phyloP scores from a whole-genome alignment of 2,113 vertebrate species.

The Charina bottae region DNA sequence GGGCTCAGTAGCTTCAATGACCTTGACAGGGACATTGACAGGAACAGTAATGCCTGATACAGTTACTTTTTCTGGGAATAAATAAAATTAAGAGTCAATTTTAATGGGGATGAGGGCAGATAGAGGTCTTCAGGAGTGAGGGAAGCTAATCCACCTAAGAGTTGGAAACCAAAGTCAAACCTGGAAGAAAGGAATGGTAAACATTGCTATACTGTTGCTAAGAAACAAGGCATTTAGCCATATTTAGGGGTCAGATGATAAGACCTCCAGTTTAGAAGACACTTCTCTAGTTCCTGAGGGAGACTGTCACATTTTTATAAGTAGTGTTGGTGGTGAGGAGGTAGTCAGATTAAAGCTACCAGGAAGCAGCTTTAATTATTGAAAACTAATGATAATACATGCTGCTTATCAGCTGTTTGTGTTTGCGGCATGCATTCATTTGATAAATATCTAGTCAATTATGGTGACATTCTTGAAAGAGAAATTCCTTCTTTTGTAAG shows the following conservation, averaged over 20 bases:
- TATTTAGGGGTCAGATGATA: neutral
- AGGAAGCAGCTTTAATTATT: neutral
- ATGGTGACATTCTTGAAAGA: too few species aligned
- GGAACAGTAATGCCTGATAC: neutral
- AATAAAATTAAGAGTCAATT: neutral
- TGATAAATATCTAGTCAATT: too few species aligned
- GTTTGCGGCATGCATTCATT: too few species aligned
- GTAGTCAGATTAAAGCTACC: neutral
- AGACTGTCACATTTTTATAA: neutral
- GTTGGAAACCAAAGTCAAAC: neutral
- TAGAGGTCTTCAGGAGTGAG: neutral
- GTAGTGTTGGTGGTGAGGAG: neutral
- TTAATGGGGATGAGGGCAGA: neutral
- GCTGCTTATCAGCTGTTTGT: too few species aligned
- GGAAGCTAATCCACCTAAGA: neutral
- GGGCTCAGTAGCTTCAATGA: neutral
- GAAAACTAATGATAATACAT: neutral
- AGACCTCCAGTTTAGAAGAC: neutral
- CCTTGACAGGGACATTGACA: neutral
- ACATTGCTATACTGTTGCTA: neutral
- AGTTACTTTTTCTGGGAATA: neutral
- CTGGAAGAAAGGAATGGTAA: neutral
- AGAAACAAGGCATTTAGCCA: neutral
- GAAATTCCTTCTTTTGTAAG: too few species aligned
- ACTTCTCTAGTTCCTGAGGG: neutral